Evolutionary conservation across 2,888 invertebrate species (phyloP), one percentile per base, ranked within the genome.

Genomic region (Nipponacmea schrenckii): DNA sequence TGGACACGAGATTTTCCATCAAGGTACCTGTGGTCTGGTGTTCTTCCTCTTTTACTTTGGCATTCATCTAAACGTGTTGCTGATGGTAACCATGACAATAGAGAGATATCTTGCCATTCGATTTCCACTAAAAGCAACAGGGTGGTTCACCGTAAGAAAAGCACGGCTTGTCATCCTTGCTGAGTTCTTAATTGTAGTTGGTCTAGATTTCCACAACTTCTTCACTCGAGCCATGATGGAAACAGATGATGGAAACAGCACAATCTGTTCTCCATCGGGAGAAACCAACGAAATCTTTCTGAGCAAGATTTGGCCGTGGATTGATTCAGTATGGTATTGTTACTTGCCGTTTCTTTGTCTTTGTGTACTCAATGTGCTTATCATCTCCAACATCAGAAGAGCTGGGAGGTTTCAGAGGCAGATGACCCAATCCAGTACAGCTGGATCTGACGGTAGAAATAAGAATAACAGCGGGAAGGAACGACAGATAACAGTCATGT

Each of bases 21-120:
- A 64, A 1, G 69, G 69, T 24, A 64, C 72, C 14, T 75, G 75
- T 69, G 67, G 67, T n/a, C 62, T 75, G 10, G 45, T 75, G 0
- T 68, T 63, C 31, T 75, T 75, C 20, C 62, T 71, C 12, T 66
- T 72, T 39, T 72, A 69, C 46, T 75, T 71, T 45, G 69, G 69
- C 24, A 71, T 71, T 24, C 75, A 75, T 65, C 67, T 68, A 48
- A 67, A 68, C 67, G 75, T 75, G 17, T 31, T 68, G 17, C 31
- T 72, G 7, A 69, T 76, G 70, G 62, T 69, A 15, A 67, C 68
- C 26, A 73, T 76, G 72, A 76, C 76, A 1, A 44, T 69, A 4
- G 76, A 76, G 66, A 69, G 74, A n/a, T 76, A 70, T 44, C 48
- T 76, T 12, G 72, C 71, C 27, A 68, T 76, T 62, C 56, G 45